Conservation (phyloP, 2,888 invertebrate genomes). For the Dryobotodes eremita region DNA sequence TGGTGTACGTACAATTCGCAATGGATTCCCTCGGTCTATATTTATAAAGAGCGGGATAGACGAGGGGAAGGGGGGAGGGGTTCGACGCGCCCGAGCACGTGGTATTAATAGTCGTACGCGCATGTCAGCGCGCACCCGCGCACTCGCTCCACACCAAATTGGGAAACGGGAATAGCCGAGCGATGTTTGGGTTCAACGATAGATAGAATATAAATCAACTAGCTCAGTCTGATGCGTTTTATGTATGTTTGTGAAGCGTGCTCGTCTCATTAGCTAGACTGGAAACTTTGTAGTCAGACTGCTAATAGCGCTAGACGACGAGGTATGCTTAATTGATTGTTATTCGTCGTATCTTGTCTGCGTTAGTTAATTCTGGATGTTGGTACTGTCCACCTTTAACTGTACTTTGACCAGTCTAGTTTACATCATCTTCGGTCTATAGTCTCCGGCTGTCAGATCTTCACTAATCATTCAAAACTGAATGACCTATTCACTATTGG, state of each 20-base stretch:
- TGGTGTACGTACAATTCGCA: constrained; percentile 77
- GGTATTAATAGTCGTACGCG: constrained; percentile 88
- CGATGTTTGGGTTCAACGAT: constrained; percentile 69
- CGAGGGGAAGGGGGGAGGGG: constrained; percentile 62
- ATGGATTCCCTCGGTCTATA: constrained; percentile 86
- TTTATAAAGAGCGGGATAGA: constrained; percentile 82
- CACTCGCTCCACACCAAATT: constrained; percentile 85
- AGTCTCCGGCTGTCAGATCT: not conserved
- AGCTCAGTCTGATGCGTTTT: constrained; percentile 20
- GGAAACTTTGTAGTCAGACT: constrained; percentile 53
- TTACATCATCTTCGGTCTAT: not conserved
- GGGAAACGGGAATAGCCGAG: constrained; percentile 82
- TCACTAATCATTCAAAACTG: not conserved
- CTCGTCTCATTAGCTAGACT: constrained; percentile 29
- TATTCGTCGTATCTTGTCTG: constrained; percentile 26
- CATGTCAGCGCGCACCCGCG: constrained; percentile 78
- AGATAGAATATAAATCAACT: constrained; percentile 33
- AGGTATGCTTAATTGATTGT: constrained; percentile 28
- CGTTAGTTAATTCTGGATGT: constrained; percentile 11
- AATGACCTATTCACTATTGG: not conserved
- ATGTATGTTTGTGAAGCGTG: constrained; percentile 18
- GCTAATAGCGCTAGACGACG: constrained; percentile 53
- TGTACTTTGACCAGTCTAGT: not conserved
- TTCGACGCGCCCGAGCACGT: constrained; percentile 76
- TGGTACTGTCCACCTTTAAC: not conserved